These are phyloP conservation scores for Apolygus lucorum DNA, from an alignment of 1,140 invertebrate genomes.

Conservation along the genomic window DNA sequence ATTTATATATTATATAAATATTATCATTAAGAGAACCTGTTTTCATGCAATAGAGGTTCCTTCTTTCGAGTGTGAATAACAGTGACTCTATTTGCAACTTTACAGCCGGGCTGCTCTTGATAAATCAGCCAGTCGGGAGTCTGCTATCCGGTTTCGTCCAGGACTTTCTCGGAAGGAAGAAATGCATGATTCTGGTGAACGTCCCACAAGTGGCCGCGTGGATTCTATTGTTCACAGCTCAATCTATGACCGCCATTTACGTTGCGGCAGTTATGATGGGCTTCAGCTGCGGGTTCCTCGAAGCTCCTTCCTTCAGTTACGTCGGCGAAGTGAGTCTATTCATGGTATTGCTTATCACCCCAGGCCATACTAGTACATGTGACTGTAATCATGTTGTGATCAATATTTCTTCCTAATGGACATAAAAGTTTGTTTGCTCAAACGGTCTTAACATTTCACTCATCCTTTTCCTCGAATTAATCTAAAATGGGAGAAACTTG, in stretches of 20 bases:
- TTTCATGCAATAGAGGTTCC: no score
- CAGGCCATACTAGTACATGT: no score
- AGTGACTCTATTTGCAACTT: no score
- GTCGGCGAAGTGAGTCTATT: conserved; percentile 47
- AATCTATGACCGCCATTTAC: conserved; percentile 28
- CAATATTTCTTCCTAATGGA: no score
- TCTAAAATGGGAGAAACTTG: no score
- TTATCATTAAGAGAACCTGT: no score
- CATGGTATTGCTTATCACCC: no score
- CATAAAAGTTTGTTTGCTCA: no score
- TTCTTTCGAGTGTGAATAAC: no score
- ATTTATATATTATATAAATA: not conserved
- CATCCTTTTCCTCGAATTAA: no score
- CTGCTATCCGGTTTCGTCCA: conserved; percentile 32
- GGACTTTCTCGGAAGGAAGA: conserved; percentile 33
- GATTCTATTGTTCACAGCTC: conserved; percentile 32
- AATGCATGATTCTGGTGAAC: conserved; percentile 35
- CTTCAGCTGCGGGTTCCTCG: conserved; percentile 42
- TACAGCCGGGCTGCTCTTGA: conserved; percentile 36
- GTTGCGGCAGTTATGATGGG: conserved; percentile 32
- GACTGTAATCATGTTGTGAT: no score
- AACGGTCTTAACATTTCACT: no score
- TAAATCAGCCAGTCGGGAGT: conserved; percentile 35
- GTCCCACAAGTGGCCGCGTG: conserved; percentile 34
- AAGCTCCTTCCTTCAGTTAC: conserved; percentile 46